Percentiles rank a stretch among this genome's conserved stretches.
Conservation (phyloP, 2,888 invertebrate genomes). For the Glyphotaelius pellucidus region DNA sequence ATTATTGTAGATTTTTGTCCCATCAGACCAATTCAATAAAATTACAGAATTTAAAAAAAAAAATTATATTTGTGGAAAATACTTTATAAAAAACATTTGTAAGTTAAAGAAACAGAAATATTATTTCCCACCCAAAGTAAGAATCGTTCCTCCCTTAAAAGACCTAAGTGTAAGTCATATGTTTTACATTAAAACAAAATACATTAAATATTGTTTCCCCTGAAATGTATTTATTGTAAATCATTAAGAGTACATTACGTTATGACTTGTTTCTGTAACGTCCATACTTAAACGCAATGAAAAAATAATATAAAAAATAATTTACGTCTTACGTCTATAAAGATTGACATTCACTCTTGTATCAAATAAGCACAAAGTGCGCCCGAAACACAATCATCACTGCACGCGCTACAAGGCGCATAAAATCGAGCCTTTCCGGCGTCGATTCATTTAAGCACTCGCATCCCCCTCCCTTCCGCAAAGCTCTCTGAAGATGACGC, state of each 20-base stretch:
- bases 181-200: too few relatives aligned
- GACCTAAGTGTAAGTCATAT: too few relatives aligned
- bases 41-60: too few relatives aligned
- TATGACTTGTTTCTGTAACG: not conserved
- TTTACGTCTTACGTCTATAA: not conserved
- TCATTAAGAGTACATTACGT: not conserved
- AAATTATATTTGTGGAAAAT: too few relatives aligned
- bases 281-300: not conserved
- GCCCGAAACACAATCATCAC: not conserved
- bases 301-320: not conserved
- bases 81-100: too few relatives aligned
- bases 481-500: constrained; percentile 2
- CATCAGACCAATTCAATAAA: too few relatives aligned
- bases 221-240: too few relatives aligned
- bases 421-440: not conserved
- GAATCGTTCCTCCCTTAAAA: too few relatives aligned
- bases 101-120: too few relatives aligned
- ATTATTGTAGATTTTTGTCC: too few relatives aligned
- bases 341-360: not conserved
- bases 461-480: not conserved
- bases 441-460: not conserved
- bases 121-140: too few relatives aligned
- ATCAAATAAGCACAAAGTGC: not conserved
- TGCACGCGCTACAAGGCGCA: not conserved
- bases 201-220: too few relatives aligned